Conservation (phyloP, 2,113 vertebrate genomes). For the Cyanoderma ruficeps region DNA sequence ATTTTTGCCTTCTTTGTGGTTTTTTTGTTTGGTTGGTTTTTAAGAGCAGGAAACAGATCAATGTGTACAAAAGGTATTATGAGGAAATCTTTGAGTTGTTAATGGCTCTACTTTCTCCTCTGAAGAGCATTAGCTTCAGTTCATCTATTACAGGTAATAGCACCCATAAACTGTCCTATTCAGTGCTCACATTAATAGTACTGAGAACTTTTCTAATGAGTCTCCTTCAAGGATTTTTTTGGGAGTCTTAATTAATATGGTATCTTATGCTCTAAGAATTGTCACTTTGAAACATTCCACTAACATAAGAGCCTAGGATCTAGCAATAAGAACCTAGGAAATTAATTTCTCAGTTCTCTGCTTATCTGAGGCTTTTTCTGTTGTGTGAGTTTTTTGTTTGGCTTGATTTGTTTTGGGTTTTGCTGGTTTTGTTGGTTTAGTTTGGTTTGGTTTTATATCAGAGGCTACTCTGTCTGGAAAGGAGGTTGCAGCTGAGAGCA, state of each 20-base stretch:
- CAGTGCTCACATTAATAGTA: background rate
- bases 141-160: background rate
- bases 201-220: background rate
- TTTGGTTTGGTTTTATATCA: background rate
- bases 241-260: background rate
- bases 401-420: background rate
- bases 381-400: background rate
- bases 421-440: background rate
- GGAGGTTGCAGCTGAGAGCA: background rate
- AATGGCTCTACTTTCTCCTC: background rate
- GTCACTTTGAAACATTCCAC: background rate
- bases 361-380: background rate
- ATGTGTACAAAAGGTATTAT: slow-evolving; percentile 6
- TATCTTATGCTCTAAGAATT: background rate
- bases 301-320: background rate
- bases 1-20: background rate
- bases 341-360: background rate
- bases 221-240: background rate
- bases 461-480: background rate
- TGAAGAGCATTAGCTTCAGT: background rate
- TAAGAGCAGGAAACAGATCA: slow-evolving; percentile 5
- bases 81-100: slow-evolving; percentile 9
- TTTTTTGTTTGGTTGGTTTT: background rate
- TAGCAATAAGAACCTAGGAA: background rate
- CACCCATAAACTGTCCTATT: background rate